Conservation (phyloP, 2,797 vertebrate species). For the Anisognathus igniventris region DNA sequence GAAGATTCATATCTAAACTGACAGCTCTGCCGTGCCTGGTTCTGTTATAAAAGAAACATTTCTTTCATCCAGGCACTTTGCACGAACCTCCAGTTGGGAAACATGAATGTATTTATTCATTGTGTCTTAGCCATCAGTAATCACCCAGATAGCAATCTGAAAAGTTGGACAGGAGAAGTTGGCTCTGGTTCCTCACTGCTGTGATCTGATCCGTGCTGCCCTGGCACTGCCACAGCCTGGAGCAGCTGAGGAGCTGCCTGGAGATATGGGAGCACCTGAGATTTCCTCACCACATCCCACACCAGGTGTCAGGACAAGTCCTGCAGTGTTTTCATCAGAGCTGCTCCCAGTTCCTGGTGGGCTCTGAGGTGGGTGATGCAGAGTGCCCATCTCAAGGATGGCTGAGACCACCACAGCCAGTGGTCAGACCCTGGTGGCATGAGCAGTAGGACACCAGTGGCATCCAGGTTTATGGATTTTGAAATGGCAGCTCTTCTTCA, state of each 20-base stretch:
- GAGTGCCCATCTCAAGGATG: not conserved
- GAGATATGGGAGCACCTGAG: accelerated
- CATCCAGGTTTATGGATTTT: not conserved
- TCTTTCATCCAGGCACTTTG: slow-evolving; percentile 39
- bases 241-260: not conserved
- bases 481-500: not conserved
- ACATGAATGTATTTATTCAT: slow-evolving; percentile 41
- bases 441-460: not conserved
- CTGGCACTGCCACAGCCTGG: not conserved
- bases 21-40: slow-evolving; percentile 2
- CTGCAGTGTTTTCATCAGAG: not conserved
- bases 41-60: slow-evolving; percentile 45
- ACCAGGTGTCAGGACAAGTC: not conserved
- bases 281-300: not conserved
- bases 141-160: slow-evolving; percentile 27
- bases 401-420: not conserved
- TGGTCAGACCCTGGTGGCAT: not conserved
- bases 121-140: slow-evolving; percentile 6
- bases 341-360: not conserved
- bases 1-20: slow-evolving; percentile 12
- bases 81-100: slow-evolving; percentile 30
- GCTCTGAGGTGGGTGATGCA: not conserved
- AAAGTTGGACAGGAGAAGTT: slow-evolving; percentile 13
- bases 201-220: not conserved
- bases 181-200: not conserved